These are phyloP conservation scores for Micronycteris hirsuta DNA, from an alignment of 2,113 vertebrate species.

Conservation along the genomic window DNA sequence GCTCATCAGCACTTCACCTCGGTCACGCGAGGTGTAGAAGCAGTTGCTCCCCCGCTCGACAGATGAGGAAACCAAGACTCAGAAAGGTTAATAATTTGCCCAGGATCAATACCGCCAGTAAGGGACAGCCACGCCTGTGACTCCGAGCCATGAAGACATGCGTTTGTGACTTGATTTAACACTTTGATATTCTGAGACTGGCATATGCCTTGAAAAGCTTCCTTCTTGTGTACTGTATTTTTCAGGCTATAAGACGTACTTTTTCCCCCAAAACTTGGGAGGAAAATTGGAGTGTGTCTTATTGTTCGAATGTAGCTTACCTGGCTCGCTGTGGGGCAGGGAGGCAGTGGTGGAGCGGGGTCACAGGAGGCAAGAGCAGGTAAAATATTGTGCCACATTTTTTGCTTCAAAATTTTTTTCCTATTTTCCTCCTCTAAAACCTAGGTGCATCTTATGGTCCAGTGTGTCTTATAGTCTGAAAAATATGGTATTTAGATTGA, in stretches of 20 bases:
- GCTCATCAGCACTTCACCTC: background rate
- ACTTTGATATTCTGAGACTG: background rate
- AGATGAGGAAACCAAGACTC: background rate
- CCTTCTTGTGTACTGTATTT: background rate
- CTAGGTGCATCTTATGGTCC: no score
- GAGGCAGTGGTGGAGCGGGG: no score
- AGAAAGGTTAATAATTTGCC: background rate
- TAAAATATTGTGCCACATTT: no score
- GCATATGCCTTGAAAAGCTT: background rate
- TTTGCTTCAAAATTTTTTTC: no score
- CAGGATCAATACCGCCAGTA: background rate
- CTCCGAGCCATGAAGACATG: background rate
- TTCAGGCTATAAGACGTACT: no score
- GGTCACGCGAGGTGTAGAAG: background rate
- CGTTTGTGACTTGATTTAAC: background rate
- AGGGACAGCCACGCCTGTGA: background rate
- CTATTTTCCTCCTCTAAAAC: no score
- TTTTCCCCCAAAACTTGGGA: no score
- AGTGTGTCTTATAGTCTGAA: no score
- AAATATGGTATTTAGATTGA: background rate
- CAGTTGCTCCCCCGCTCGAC: background rate
- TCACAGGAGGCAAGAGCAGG: no score
- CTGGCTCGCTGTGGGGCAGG: no score
- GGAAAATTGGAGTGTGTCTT: no score
- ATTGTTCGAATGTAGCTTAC: no score